Conservation (phyloP, 1,140 invertebrate genomes). For the Holcopasites calliopsidis region DNA sequence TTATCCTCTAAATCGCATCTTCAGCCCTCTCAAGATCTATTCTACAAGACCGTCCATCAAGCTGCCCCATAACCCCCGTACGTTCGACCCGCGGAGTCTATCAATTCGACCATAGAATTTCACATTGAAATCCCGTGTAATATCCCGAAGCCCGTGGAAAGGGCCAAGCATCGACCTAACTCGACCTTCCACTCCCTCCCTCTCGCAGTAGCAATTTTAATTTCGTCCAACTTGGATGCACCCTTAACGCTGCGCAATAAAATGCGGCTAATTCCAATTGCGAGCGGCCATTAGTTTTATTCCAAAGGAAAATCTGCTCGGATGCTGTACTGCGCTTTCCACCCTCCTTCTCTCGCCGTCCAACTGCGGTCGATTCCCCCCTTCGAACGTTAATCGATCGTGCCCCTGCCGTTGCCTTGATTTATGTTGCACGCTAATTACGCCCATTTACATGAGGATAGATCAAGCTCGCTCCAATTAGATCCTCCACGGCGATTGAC, state of each 20-base stretch:
- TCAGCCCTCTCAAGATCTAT: not conserved
- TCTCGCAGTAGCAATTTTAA: not conserved
- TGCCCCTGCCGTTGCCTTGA: slow-evolving; percentile 68
- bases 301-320: slow-evolving; percentile 68
- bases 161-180: not conserved
- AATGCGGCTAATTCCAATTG: slow-evolving; percentile 75
- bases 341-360: slow-evolving; percentile 16
- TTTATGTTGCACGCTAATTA: slow-evolving; percentile 76
- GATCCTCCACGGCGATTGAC: slow-evolving; percentile 50
- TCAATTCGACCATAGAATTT: slow-evolving; percentile 24
- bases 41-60: not conserved
- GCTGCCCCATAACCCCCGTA: not conserved
- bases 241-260: not conserved
- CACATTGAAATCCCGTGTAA: slow-evolving; percentile 28
- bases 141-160: not conserved
- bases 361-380: not conserved
- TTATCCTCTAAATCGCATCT: not conserved
- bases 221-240: not conserved
- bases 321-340: slow-evolving; percentile 42
- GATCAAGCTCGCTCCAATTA: slow-evolving; percentile 70
- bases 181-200: not conserved
- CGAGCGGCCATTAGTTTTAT: slow-evolving; percentile 77
- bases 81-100: not conserved
- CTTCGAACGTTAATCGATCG: slow-evolving; percentile 64
- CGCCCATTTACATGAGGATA: slow-evolving; percentile 75